Evolutionary conservation across 2,888 invertebrate genomes (phyloP), one percentile per base, ranked within the genome.

Genomic region (Conomelus anceps): DNA sequence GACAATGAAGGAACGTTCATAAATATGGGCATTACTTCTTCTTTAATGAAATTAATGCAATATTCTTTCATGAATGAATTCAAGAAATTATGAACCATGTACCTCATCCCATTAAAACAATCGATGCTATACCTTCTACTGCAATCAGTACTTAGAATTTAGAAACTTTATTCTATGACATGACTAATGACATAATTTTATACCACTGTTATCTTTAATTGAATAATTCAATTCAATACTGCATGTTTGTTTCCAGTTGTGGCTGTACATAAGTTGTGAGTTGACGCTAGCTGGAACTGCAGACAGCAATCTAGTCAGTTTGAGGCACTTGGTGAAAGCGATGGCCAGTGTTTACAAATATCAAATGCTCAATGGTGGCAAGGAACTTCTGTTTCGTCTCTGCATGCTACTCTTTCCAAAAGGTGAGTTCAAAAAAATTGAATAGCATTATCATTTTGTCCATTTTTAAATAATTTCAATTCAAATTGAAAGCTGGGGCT

Each of bases 241-340:
- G n/a, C n/a, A n/a, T 87, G n/a, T 23, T 86, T 86, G 26, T 85
- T 88, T 90, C 1, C 87, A 91, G 91, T 34, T 91, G 22, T 91
- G 91, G 91, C 89, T 89, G 6, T 90, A 90, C 26, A 89, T 91
- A 26, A 89, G 91, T 86, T 91, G 91, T 22, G 90, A 91, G 84
- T 88, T 91, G 11, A 89, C 90, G 22, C 86, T 90, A 6, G 90
- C 91, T 23, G 90, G 90, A 22, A 90, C 89, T n/a, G 90, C 90
- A 22, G 84, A 89, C 20, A 87, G 87, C 11, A 88, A 90, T 23
- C 88, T 85, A 41, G 29, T 26, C 85, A 88, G 20, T 24, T 88
- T 91, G 22, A 90, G 88, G 29, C 91, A 91, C 86, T 22, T 91
- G 20, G 90, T 91, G 22, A 20, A 88, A 13, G 91, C 91, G 0